These are phyloP conservation scores for Acipenser transmontanus DNA, from an alignment of 2,797 vertebrate species.

Conservation along the genomic window DNA sequence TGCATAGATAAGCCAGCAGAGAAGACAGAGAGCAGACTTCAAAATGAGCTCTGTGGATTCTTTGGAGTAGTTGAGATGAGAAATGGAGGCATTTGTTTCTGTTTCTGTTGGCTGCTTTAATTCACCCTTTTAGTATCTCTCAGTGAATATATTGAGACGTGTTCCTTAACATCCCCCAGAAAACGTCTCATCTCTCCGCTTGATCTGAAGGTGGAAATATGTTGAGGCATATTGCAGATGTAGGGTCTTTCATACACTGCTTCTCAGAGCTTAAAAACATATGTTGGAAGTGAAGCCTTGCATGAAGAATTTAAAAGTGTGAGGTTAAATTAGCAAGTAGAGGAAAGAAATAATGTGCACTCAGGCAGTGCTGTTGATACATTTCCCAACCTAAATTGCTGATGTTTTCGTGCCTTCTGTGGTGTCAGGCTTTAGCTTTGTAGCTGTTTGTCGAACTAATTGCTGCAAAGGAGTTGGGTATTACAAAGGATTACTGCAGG, in stretches of 20 bases:
- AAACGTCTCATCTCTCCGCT: neutral
- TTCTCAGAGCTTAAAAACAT: slow-evolving; percentile 16
- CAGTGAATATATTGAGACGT: neutral
- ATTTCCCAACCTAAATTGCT: slow-evolving; percentile 4
- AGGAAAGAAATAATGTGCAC: slow-evolving; percentile 9
- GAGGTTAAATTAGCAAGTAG: slow-evolving; percentile 17
- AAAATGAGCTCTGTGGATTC: too few species aligned
- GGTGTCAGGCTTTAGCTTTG: slow-evolving; percentile 18
- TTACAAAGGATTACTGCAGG: neutral
- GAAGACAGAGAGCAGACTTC: too few species aligned
- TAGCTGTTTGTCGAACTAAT: slow-evolving; percentile 18
- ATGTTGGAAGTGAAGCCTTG: slow-evolving; percentile 19
- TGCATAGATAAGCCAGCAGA: too few species aligned
- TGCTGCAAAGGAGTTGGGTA: neutral
- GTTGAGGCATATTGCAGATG: slow-evolving; percentile 16
- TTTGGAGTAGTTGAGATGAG: too few species aligned
- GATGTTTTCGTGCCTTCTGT: slow-evolving; percentile 18
- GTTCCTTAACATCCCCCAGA: neutral
- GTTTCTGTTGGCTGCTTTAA: too few species aligned
- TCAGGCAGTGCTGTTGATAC: neutral
- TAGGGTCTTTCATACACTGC: slow-evolving; percentile 4
- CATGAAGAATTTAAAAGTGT: slow-evolving; percentile 21
- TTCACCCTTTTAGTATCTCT: neutral
- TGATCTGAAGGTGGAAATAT: neutral
- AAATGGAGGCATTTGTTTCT: too few species aligned